These are phyloP conservation scores for Spilarctia lutea DNA, from an alignment of 2,888 invertebrate species.

Conservation along the genomic window DNA sequence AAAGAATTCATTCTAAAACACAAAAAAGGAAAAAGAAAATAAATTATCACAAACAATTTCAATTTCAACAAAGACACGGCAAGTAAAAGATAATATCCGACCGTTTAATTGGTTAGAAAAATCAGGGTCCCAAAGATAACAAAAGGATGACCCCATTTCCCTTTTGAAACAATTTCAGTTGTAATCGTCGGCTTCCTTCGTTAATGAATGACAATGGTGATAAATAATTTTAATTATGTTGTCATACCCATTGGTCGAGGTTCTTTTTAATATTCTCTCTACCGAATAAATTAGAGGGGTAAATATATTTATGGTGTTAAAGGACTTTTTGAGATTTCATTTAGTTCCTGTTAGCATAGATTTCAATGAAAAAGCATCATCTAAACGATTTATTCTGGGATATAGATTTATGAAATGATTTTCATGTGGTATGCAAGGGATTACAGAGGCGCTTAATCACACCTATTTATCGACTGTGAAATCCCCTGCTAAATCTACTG, in stretches of 20 bases:
- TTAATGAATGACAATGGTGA: conserved; percentile 33
- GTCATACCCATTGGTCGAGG: conserved; percentile 28
- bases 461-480: too few relatives aligned
- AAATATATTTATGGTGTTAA: not conserved
- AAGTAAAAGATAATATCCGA: conserved; percentile 8
- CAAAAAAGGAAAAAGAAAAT: not conserved
- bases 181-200: conserved; percentile 30
- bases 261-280: conserved; percentile 28
- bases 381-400: too few relatives aligned
- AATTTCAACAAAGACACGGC: conserved; percentile 8
- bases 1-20: not conserved
- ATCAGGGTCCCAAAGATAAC: conserved; percentile 25
- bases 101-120: conserved; percentile 24
- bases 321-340: not conserved
- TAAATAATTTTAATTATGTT: conserved; percentile 48
- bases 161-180: conserved; percentile 26
- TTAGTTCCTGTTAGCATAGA: not conserved
- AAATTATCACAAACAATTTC: conserved; percentile 12
- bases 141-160: conserved; percentile 13
- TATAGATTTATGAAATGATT: too few relatives aligned
- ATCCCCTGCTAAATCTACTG: too few relatives aligned
- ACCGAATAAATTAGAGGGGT: conserved; percentile 19
- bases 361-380: not conserved
- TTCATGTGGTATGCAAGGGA: too few relatives aligned
- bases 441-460: too few relatives aligned